phyloP scores from a whole-genome alignment of 1,140 invertebrate genomes.

The Tribolium castaneum region DNA sequence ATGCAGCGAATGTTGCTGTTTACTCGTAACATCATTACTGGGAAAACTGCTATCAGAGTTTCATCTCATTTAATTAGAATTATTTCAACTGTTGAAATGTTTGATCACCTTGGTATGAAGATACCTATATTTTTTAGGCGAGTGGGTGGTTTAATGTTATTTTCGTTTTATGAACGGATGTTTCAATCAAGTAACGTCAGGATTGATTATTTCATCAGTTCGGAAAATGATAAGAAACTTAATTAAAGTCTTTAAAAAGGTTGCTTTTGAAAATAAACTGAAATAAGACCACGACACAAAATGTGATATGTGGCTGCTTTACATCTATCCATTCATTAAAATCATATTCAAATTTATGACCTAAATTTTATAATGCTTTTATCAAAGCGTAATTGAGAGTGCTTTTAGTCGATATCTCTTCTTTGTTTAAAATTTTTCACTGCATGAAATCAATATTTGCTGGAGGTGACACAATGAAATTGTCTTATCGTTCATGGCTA shows the following conservation, averaged over 20 bases:
- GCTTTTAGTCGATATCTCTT: not conserved
- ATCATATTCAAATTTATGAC: too few species aligned
- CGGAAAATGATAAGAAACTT: too few species aligned
- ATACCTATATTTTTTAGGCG: not conserved
- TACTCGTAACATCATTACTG: not conserved
- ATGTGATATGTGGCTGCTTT: too few species aligned
- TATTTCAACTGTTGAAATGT: not conserved
- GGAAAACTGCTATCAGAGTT: not conserved
- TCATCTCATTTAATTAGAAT: not conserved
- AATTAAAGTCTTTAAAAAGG: too few species aligned
- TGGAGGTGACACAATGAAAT: not conserved
- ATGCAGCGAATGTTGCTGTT: not conserved
- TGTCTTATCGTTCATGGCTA: not conserved
- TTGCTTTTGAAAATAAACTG: too few species aligned
- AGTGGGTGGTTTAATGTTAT: not conserved
- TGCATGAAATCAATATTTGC: too few species aligned
- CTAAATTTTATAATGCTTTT: too few species aligned
- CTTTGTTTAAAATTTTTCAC: not conserved
- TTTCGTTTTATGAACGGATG: not conserved
- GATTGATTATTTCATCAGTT: not conserved
- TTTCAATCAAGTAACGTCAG: not conserved
- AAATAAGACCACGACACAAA: too few species aligned
- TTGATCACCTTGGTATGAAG: not conserved
- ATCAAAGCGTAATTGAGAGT: not conserved
- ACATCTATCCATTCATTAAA: too few species aligned